Evolutionary conservation across 2,113 vertebrate species (phyloP).

Genomic region (Callipepla squamata): DNA sequence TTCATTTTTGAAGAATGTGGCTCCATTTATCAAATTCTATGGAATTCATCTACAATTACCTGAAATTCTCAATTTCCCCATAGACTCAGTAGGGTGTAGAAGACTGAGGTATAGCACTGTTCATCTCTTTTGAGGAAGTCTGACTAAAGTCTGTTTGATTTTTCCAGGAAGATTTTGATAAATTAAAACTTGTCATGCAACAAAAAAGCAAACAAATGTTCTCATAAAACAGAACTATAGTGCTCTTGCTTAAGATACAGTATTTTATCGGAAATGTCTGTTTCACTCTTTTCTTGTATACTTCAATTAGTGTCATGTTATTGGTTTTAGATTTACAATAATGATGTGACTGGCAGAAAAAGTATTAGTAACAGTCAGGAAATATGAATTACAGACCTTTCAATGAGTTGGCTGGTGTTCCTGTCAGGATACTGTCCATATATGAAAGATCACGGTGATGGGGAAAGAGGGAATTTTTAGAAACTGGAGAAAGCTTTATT

Average conservation of each 20-base stretch:
- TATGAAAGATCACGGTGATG: not conserved
- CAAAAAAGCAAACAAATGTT: not conserved
- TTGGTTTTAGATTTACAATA: not conserved
- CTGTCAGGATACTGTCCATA: not conserved
- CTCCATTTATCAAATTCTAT: not conserved
- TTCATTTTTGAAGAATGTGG: not conserved
- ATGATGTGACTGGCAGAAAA: not conserved
- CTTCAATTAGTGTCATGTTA: not conserved
- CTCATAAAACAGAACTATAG: not conserved
- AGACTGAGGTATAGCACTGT: not conserved
- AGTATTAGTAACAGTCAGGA: not conserved
- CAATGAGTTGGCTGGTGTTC: not conserved
- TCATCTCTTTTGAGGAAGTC: not conserved
- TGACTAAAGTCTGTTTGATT: not conserved
- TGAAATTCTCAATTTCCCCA: not conserved
- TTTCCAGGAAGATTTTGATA: not conserved
- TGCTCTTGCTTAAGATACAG: not conserved
- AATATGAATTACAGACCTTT: not conserved
- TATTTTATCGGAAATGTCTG: not conserved
- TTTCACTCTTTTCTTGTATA: not conserved
- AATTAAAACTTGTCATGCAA: not conserved
- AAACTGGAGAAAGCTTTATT: not conserved
- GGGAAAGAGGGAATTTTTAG: not conserved
- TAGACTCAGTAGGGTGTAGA: not conserved
- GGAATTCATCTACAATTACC: not conserved